A percentile compares a stretch with the other conserved stretches of the same genome.
Evolutionary conservation across 37 sponge, comb jelly and placozoan species (phyloP).

Genomic region (Oopsacas minuta): DNA sequence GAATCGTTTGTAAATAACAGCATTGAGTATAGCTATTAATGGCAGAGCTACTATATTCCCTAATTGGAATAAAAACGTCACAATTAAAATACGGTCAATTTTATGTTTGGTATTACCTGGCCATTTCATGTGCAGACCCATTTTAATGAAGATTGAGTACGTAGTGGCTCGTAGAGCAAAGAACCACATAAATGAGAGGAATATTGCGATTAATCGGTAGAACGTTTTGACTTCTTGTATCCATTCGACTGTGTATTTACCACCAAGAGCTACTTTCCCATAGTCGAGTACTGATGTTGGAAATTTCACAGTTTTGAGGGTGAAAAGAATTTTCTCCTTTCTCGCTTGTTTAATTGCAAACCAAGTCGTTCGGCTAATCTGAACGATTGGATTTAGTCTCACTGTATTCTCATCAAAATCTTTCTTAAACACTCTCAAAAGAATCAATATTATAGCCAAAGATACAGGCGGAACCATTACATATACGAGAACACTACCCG

Average conservation of each 20-base stretch:
- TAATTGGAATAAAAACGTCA: background rate
- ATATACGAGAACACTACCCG: background rate
- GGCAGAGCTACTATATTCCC: background rate
- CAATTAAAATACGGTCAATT: background rate
- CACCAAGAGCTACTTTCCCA: background rate
- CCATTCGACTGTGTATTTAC: background rate
- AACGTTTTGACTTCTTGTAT: slow-evolving; percentile 15
- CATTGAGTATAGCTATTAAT: background rate
- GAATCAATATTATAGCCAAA: background rate
- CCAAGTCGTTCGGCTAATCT: background rate
- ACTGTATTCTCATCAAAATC: background rate
- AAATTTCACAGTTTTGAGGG: background rate
- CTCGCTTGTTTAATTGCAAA: background rate
- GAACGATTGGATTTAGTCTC: background rate
- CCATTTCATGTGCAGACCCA: slow-evolving; percentile 16
- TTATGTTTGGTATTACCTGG: background rate
- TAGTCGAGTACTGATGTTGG: background rate
- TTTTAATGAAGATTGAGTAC: slow-evolving; percentile 1
- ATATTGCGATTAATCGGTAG: background rate
- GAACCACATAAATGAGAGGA: slow-evolving; percentile 14
- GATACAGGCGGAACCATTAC: background rate
- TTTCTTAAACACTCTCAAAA: background rate
- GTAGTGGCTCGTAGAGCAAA: background rate
- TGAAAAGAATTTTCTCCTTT: background rate
- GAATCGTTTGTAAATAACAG: background rate